These are phyloP conservation scores for Trididemnum nubilum DNA, from an alignment of 23 tunicate genomes.

Conservation along the genomic window DNA sequence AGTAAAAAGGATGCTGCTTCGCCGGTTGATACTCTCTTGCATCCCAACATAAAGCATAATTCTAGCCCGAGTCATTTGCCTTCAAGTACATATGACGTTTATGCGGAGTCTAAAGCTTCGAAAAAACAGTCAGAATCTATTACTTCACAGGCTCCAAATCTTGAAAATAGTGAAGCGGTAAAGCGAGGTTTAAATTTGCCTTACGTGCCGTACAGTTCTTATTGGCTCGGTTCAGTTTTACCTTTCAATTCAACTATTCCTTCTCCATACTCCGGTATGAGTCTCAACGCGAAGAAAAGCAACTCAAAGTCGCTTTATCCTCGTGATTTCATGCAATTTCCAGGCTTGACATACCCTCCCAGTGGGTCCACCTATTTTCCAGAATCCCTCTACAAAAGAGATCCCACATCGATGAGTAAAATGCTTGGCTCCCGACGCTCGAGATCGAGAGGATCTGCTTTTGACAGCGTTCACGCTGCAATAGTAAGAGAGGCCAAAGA, in stretches of 20 bases:
- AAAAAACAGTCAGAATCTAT: too few species aligned
- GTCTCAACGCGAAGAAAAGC: background rate
- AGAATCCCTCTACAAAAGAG: background rate
- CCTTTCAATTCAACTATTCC: background rate
- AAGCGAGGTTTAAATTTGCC: background rate
- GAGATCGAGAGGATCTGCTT: conserved; percentile 48
- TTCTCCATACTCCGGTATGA: background rate
- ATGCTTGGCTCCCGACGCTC: conserved; percentile 11
- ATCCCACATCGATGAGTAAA: conserved; percentile 10
- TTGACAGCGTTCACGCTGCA: conserved; percentile 84
- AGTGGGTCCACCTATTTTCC: background rate
- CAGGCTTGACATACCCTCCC: background rate
- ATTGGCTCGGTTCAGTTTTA: conserved; percentile 1
- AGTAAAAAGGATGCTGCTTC: too few species aligned
- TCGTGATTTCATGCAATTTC: background rate
- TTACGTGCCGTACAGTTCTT: background rate
- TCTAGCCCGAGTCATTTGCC: too few species aligned
- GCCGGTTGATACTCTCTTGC: too few species aligned
- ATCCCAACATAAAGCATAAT: too few species aligned
- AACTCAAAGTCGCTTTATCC: conserved; percentile 11
- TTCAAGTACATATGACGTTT: too few species aligned
- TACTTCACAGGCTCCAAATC: too few species aligned
- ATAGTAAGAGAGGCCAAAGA: conserved; percentile 95
- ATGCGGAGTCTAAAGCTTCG: too few species aligned
- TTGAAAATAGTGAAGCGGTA: too few species aligned